A percentile compares a stretch with the other conserved stretches of the same genome.
phyloP scores from a whole-genome alignment of 1,140 invertebrate genomes.

The Helicoverpa armigera region DNA sequence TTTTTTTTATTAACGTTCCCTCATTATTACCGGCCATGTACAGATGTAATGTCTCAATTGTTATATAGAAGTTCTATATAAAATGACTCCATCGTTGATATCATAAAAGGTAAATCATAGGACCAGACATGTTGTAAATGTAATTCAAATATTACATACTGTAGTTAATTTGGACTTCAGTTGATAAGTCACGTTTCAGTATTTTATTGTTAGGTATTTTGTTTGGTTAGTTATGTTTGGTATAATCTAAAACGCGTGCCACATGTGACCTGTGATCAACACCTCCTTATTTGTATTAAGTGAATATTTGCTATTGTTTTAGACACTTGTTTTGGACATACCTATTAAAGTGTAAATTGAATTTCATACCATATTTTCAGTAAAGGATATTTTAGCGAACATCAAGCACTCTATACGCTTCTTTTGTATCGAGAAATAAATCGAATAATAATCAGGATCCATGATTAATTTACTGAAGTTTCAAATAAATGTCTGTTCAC shows the following conservation, averaged over 20 bases:
- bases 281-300: neutral
- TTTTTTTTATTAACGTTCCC: no score
- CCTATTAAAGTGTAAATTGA: neutral
- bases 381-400: no score
- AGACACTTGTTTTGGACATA: neutral
- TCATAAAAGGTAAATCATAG: neutral
- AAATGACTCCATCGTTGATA: no score
- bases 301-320: constrained; percentile 8
- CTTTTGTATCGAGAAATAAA: no score
- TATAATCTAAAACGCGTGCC: neutral
- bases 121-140: neutral
- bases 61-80: no score
- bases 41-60: no score
- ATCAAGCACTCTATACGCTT: no score
- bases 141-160: no score
- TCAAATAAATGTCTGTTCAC: neutral
- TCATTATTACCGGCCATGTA: no score
- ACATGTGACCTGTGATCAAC: neutral
- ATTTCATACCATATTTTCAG: no score
- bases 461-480: neutral
- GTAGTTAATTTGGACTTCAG: neutral
- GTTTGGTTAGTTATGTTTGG: neutral
- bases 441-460: neutral
- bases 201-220: neutral
- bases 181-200: constrained; percentile 19